phyloP scores from a whole-genome alignment of 2,113 vertebrate species.

The Tupaia tana region DNA sequence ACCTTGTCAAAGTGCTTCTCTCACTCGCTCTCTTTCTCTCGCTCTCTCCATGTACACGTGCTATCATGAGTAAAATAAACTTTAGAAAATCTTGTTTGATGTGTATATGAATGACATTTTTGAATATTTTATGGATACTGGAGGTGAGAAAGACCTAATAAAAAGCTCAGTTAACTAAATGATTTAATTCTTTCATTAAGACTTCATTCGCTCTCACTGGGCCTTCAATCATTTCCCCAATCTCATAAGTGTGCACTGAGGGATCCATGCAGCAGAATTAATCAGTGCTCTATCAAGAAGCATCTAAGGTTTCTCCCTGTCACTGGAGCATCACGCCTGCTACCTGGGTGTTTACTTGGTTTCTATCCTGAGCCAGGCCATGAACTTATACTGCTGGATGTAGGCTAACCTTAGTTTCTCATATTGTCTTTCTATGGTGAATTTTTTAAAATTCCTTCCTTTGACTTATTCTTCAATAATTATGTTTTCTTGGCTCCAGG shows the following conservation, averaged over 20 bases:
- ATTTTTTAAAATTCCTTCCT: background rate
- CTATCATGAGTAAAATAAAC: too few species aligned
- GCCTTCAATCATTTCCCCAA: background rate
- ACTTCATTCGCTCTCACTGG: background rate
- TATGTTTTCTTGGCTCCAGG: background rate
- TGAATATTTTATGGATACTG: background rate
- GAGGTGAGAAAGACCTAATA: slow-evolving; percentile 1
- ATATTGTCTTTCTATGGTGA: background rate
- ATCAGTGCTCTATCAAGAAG: background rate
- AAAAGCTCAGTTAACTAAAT: background rate
- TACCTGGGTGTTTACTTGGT: background rate
- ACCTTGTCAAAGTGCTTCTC: too few species aligned
- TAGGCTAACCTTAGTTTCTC: background rate
- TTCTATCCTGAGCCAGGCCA: background rate
- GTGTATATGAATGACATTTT: background rate
- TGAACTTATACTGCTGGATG: background rate
- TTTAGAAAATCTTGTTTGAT: background rate
- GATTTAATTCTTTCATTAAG: background rate
- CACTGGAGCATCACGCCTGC: background rate
- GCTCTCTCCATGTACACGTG: too few species aligned
- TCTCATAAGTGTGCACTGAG: background rate
- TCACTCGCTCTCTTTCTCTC: too few species aligned
- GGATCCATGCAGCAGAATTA: background rate
- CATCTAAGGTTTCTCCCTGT: background rate
- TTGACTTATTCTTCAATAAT: slow-evolving; percentile 4